Conservation (phyloP, 1,140 invertebrate species). For the Eumeta japonica region DNA sequence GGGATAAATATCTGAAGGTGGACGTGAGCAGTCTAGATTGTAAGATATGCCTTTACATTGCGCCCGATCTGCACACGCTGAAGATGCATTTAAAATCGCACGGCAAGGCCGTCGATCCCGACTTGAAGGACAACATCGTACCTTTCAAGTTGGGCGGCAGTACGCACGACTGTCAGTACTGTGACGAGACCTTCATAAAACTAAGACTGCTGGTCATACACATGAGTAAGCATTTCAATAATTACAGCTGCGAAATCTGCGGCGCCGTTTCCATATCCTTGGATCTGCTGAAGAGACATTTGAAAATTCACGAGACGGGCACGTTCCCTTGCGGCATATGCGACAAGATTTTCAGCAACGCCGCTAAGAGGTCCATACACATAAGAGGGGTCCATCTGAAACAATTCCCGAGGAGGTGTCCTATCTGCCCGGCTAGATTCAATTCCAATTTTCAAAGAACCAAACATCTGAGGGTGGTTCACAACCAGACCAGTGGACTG, state of each 20-base stretch:
- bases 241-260: constrained; percentile 45
- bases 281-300: constrained; percentile 41
- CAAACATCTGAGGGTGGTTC: constrained; percentile 32
- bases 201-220: constrained; percentile 34
- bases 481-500: constrained; percentile 25
- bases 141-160: constrained; percentile 31
- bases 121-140: constrained; percentile 33
- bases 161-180: constrained; percentile 32
- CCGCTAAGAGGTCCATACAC: constrained; percentile 27
- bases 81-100: constrained; percentile 34
- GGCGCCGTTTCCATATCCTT: constrained; percentile 52
- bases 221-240: constrained; percentile 47
- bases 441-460: constrained; percentile 37
- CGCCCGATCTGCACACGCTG: constrained; percentile 17
- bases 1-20: constrained; percentile 34
- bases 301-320: constrained; percentile 41
- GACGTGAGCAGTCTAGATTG: constrained; percentile 30
- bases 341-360: constrained; percentile 37
- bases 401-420: constrained; percentile 25
- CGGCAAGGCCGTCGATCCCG: constrained; percentile 23
- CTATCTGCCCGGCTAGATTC: constrained; percentile 39
- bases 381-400: constrained; percentile 32
- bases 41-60: constrained; percentile 22
- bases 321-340: constrained; percentile 38
- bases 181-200: constrained; percentile 25